Percentiles rank a stretch among this genome's conserved stretches.
These are phyloP conservation scores for Noctilio leporinus DNA, from an alignment of 2,113 vertebrate species.

Conservation along the genomic window DNA sequence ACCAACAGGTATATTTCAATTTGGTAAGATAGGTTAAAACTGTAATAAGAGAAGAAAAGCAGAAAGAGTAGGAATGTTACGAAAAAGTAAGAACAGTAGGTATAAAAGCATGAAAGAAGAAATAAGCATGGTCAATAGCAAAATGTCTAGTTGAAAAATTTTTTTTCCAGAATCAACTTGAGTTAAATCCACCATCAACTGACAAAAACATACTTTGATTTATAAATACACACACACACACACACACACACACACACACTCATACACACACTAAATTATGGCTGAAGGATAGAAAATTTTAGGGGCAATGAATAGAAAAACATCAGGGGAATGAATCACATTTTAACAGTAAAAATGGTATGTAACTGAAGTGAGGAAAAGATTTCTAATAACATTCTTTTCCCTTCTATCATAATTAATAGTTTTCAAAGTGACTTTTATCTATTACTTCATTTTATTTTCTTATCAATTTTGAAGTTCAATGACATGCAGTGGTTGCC, in stretches of 20 bases:
- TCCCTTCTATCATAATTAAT: not conserved
- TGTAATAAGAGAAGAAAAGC: not conserved
- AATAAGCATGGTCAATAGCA: not conserved
- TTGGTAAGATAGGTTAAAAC: not conserved
- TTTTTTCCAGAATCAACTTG: not conserved
- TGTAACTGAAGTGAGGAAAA: not conserved
- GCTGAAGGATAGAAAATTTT: not conserved
- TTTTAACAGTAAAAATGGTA: not conserved
- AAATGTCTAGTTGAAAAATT: not conserved
- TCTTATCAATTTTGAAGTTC: not conserved
- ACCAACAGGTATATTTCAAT: not conserved
- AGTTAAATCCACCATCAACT: not conserved
- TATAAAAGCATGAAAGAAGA: not conserved
- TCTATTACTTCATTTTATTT: not conserved
- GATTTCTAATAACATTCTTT: constrained; percentile 4
- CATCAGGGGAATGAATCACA: not conserved
- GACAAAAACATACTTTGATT: not conserved
- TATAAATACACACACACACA: not conserved
- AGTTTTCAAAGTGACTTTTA: not conserved
- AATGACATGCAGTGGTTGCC: not conserved
- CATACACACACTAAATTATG: not conserved
- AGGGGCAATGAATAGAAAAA: not conserved
- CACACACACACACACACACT: too few species aligned
- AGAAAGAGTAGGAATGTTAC: not conserved
- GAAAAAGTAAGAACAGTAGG: not conserved